Conservation (phyloP, 2,888 invertebrate genomes). For the Junonia oenone region DNA sequence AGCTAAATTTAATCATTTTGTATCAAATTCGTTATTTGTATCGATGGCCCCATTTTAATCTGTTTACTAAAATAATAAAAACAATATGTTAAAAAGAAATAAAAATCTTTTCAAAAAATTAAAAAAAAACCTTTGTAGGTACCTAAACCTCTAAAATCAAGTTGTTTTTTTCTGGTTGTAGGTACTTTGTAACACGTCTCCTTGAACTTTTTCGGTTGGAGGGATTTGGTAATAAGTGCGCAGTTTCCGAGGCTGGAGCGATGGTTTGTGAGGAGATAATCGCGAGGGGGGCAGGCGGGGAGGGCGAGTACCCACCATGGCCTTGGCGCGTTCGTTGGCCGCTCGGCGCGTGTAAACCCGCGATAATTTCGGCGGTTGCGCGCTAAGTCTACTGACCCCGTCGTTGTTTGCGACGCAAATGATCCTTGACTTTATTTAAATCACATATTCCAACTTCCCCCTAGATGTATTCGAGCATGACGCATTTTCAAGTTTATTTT, state of each 20-base stretch:
- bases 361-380: slow-evolving; percentile 75
- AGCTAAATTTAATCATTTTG: neutral
- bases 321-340: slow-evolving; percentile 74
- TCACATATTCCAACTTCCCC: slow-evolving; percentile 44
- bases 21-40: neutral
- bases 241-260: slow-evolving; percentile 27
- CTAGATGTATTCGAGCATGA: slow-evolving; percentile 18
- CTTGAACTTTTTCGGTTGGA: slow-evolving; percentile 5
- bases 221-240: slow-evolving; percentile 13
- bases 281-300: slow-evolving; percentile 16
- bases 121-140: neutral
- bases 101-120: neutral
- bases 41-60: neutral
- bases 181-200: slow-evolving; percentile 1
- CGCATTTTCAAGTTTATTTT: neutral
- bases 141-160: no score
- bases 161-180: neutral
- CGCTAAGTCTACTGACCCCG: slow-evolving; percentile 75
- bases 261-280: slow-evolving; percentile 18
- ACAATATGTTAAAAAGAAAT: neutral
- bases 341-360: slow-evolving; percentile 64
- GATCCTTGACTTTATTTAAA: slow-evolving; percentile 78
- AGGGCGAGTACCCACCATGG: slow-evolving; percentile 44
- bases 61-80: neutral
- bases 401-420: slow-evolving; percentile 70